Evolutionary conservation across 2,797 vertebrate genomes (phyloP).

Genomic region (Enteromius afrohamiltoni): DNA sequence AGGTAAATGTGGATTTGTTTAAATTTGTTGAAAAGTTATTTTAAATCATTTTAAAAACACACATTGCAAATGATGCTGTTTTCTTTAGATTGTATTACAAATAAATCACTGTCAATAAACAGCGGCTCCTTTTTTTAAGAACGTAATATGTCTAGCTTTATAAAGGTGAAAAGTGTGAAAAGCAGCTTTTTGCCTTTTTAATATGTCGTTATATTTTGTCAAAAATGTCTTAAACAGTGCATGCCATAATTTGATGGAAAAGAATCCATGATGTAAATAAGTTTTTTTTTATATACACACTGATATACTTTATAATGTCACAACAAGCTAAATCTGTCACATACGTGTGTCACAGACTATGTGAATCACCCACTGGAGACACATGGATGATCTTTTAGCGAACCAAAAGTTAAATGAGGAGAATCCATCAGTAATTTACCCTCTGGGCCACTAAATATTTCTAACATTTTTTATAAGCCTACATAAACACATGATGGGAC

Average conservation of each 20-base stretch:
- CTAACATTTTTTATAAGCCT: background rate
- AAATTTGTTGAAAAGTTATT: background rate
- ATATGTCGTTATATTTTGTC: background rate
- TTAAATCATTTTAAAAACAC: background rate
- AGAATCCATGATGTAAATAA: background rate
- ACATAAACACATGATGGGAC: background rate
- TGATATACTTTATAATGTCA: background rate
- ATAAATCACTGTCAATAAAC: background rate
- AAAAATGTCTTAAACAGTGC: background rate
- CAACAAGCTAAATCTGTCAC: background rate
- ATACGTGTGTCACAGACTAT: background rate
- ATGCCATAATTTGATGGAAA: background rate
- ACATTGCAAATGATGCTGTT: background rate
- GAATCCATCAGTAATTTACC: background rate
- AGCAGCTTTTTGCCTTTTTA: background rate
- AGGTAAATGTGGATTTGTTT: background rate
- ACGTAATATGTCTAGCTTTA: background rate
- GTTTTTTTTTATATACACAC: background rate
- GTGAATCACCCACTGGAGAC: slow-evolving; percentile 6
- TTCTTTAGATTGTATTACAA: background rate
- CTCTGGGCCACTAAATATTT: background rate
- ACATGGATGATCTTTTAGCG: slow-evolving; percentile 3
- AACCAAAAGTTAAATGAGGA: background rate
- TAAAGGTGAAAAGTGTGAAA: background rate
- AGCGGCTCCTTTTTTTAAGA: background rate